Evolutionary conservation across 2,797 vertebrate species (phyloP).

Genomic region (Sorex maritimensis): DNA sequence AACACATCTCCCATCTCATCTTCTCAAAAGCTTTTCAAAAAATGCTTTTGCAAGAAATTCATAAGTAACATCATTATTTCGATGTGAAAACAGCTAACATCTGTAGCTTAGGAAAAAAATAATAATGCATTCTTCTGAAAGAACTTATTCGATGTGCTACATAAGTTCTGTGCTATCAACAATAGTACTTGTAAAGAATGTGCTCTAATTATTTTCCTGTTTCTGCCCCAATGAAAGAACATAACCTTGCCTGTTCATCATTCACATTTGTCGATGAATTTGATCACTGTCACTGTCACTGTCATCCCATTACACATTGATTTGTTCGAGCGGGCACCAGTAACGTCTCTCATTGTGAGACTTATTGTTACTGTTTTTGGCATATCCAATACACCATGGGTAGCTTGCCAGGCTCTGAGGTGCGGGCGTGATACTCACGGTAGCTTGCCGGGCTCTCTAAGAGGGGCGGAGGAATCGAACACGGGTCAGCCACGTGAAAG

Average conservation of each 20-base stretch:
- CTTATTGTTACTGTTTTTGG: too few relatives aligned
- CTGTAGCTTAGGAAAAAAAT: constrained; percentile 73
- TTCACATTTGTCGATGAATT: constrained; percentile 6
- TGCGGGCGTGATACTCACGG: too few relatives aligned
- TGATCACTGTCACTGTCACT: neutral
- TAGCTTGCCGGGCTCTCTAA: too few relatives aligned
- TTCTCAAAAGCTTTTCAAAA: constrained; percentile 84
- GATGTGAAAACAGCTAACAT: constrained; percentile 84
- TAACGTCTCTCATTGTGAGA: too few relatives aligned
- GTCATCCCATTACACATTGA: too few relatives aligned
- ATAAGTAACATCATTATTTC: constrained; percentile 85
- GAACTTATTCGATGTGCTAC: constrained; percentile 36
- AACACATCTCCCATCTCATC: constrained; percentile 78
- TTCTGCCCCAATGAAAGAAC: neutral
- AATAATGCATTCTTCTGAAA: constrained; percentile 61
- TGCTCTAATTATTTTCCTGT: constrained; percentile 67
- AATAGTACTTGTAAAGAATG: constrained; percentile 60
- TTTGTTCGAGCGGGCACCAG: too few relatives aligned
- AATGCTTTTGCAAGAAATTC: constrained; percentile 85
- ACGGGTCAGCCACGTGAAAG: too few relatives aligned
- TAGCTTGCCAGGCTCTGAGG: too few relatives aligned
- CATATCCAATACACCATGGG: too few relatives aligned
- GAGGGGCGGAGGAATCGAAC: too few relatives aligned
- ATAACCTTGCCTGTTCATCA: neutral
- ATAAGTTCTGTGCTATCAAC: constrained; percentile 63